Evolutionary conservation across 2,888 invertebrate species (phyloP), one percentile per base, ranked within the genome.

Genomic region (Drosophila prolongata): DNA sequence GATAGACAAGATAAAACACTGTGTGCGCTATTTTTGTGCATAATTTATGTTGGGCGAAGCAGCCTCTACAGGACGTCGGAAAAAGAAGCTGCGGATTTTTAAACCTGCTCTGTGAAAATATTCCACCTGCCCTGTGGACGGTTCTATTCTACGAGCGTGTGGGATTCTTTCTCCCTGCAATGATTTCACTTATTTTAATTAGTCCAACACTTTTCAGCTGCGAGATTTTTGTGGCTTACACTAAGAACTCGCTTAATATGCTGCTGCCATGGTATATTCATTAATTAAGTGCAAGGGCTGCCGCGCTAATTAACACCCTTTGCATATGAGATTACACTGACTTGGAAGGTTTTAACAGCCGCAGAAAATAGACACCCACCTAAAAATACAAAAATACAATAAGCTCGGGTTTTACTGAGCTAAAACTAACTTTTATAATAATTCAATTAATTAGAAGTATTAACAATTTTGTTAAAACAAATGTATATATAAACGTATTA

Each of bases 1-100:
- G 85, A 87, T 86, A 87, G 88, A 87, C 85, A 86, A 83, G 85
- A 86, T 86, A 86, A 86, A 87, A 87, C 83, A 87, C 83, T 79
- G 86, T 64, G 77, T 75, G 62, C 70, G 79, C 75, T 70, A 84
- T 85, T 87, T 87, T 87, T 81, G 73, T 77, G 85, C 85, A 86
- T 86, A 86, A 86, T 87, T 86, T 86, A 86, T 78, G 86, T 77
- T 67, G 82, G 50, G 37, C 44, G 49, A 10, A 38, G 30, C 44
- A 27, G 35, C 35, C 66, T 42, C 37, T 14, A 47, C 55, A 55
- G 47, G 54, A 65, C 46, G 47, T 35, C 40, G 11, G 47, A 35
- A 40, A 16, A 14, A 10, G 24, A 8, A 52, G 16, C n/a, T 14
- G 73, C 50, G 53, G 60, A 53, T 67, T 74, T 67, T 75, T 24